A percentile compares a stretch with the other conserved stretches of the same genome.
These are phyloP conservation scores for Eumacrocentrus americanus DNA, from an alignment of 2,888 invertebrate genomes.

Conservation along the genomic window DNA sequence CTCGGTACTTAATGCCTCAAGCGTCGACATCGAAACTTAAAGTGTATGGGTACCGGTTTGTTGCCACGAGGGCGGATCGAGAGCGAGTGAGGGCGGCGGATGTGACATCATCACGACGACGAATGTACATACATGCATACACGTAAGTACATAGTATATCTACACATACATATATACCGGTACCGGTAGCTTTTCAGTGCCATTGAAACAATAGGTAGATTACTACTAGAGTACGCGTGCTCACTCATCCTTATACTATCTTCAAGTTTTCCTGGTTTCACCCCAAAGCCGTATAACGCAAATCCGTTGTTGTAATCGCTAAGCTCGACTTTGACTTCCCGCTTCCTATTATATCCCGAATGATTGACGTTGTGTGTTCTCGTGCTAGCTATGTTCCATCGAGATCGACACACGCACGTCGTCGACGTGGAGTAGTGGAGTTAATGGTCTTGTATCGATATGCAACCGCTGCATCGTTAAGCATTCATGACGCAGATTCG, in stretches of 20 bases:
- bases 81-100: slow-evolving; percentile 43
- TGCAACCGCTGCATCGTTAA: slow-evolving; percentile 32
- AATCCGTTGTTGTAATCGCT: too few relatives aligned
- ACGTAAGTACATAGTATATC: slow-evolving; percentile 26
- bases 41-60: slow-evolving; percentile 30
- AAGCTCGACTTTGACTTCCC: too few relatives aligned
- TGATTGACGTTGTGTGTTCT: neutral
- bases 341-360: neutral
- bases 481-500: slow-evolving; percentile 43
- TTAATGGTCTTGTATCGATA: slow-evolving; percentile 11
- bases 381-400: neutral
- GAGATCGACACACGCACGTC: neutral
- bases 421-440: neutral
- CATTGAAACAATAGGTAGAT: neutral
- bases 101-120: slow-evolving; percentile 44
- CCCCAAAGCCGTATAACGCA: too few relatives aligned
- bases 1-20: slow-evolving; percentile 10
- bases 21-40: slow-evolving; percentile 18
- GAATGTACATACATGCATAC: neutral
- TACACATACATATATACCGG: slow-evolving; percentile 17
- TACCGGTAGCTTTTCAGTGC: neutral
- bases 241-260: neutral
- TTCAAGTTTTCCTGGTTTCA: neutral
- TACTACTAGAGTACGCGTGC: neutral
- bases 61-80: slow-evolving; percentile 1